A percentile compares a stretch with the other conserved stretches of the same genome.
phyloP scores from a whole-genome alignment of 1,140 invertebrate species.

The Listronotus bonariensis region DNA sequence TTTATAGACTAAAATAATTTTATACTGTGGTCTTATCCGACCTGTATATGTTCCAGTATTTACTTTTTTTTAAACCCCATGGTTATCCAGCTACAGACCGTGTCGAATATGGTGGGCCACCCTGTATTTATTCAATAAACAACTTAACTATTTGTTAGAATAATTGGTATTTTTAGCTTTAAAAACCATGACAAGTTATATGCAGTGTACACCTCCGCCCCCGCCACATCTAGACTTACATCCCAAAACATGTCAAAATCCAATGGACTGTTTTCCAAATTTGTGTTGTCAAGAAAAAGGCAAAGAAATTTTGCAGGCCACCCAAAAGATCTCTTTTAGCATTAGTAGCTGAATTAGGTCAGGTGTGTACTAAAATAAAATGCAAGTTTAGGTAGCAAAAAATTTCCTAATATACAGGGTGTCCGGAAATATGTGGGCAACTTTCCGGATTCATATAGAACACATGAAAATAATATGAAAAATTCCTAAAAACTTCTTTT shows the following conservation, averaged over 20 bases:
- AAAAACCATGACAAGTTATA: conserved; percentile 64
- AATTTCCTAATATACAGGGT: conserved; percentile 6
- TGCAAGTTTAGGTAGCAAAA: neutral
- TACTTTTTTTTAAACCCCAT: too few relatives aligned
- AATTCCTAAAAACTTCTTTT: too few relatives aligned
- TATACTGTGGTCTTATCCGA: too few relatives aligned
- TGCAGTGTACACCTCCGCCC: conserved; percentile 73
- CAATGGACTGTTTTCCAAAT: conserved; percentile 74
- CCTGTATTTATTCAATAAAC: too few relatives aligned
- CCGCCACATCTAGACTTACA: conserved; percentile 67
- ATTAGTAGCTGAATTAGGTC: conserved; percentile 62
- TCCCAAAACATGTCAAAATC: conserved; percentile 67
- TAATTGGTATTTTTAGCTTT: conserved; percentile 61
- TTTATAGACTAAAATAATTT: too few relatives aligned
- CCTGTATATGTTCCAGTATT: too few relatives aligned
- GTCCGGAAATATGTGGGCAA: too few relatives aligned
- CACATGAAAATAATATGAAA: too few relatives aligned
- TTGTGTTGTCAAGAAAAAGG: conserved; percentile 73
- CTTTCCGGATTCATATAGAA: too few relatives aligned
- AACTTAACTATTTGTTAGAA: too few relatives aligned
- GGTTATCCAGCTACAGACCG: too few relatives aligned
- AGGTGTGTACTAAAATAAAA: conserved; percentile 31
- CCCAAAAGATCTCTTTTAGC: conserved; percentile 69
- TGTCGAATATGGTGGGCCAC: too few relatives aligned
- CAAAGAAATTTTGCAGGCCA: conserved; percentile 68